Evolutionary conservation across 23 tunicate genomes (phyloP), one percentile per base, ranked within the genome.

Genomic region (Phallusia fumigata): DNA sequence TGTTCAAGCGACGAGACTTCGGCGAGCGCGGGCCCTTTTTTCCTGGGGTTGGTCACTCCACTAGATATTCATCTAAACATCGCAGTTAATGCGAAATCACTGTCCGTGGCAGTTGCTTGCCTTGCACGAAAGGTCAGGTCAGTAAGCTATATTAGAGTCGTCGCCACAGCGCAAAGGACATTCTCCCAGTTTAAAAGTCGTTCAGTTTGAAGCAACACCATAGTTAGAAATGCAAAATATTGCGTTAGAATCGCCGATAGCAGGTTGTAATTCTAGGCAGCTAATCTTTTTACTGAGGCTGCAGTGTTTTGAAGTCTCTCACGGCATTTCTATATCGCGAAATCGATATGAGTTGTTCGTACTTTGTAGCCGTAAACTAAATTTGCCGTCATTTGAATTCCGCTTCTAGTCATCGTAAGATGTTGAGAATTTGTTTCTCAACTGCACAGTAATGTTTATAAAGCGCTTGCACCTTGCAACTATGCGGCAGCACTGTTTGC

Each of bases 41-140:
- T 58, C 69, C 28, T 58, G 69, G 69, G 69, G 69, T 58, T 58
- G 69, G 69, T 58, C 69, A 58, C 69, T 58, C 69, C 69, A 3
- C 69, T 58, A 58, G 69, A 58, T 58, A 58, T 58, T 58, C 69
- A 58, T 58, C 69, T 22, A 24, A 58, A 58, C 69, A 58, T 58
- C 69, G 28, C 69, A 58, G 69, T 58, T 58, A 58, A 58, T 58
- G 69, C 69, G 28, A 58, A 58, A 58, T 58, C 69, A 58, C 69
- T 58, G 69, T 58, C 69, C 69, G 26, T 24, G 16, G 28, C 16
- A 58, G 69, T 24, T 22, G 69, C 69, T 58, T 24, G 69, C 16
- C 26, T 40, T 40, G 47, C 47, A 58, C 69, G 26, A 58, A 58
- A 58, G 69, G 69, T 58, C 69, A 58, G 69, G 15, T 11, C 28